Conservation (phyloP, 2,888 invertebrate species). For the Netelia melanura region DNA sequence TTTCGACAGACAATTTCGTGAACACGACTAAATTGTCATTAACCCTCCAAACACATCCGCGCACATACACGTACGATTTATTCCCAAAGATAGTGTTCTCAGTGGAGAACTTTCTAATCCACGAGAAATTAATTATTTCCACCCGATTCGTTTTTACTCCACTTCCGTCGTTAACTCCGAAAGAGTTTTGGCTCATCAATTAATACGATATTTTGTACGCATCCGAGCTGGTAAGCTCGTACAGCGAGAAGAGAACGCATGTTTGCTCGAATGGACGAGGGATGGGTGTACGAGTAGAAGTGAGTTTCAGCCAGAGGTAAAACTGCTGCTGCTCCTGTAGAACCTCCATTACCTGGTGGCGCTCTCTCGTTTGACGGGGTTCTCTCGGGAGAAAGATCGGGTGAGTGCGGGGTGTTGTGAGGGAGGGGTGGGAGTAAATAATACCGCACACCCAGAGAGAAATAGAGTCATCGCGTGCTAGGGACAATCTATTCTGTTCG, state of each 20-base stretch:
- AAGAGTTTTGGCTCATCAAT: slow-evolving; percentile 51
- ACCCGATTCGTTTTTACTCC: not conserved
- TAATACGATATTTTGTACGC: slow-evolving; percentile 53
- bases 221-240: slow-evolving; percentile 28
- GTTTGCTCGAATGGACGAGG: slow-evolving; percentile 42
- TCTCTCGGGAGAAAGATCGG: slow-evolving; percentile 13
- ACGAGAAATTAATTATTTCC: slow-evolving; percentile 49
- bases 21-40: too few species aligned
- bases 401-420: not conserved
- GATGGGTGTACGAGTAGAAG: slow-evolving; percentile 6
- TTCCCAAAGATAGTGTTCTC: not conserved
- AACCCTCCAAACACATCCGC: too few species aligned
- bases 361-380: slow-evolving; percentile 42
- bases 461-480: slow-evolving; percentile 63
- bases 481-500: slow-evolving; percentile 60
- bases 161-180: slow-evolving; percentile 26
- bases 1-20: too few species aligned
- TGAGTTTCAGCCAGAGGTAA: slow-evolving; percentile 38
- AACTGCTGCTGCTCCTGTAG: slow-evolving; percentile 15
- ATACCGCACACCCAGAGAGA: slow-evolving; percentile 16
- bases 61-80: not conserved
- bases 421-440: not conserved
- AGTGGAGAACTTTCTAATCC: not conserved
- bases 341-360: slow-evolving; percentile 4
- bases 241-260: not conserved